Base-by-base conservation (phyloP, 1,140 invertebrate genomes). In the Caerostris extrusa region DNA sequence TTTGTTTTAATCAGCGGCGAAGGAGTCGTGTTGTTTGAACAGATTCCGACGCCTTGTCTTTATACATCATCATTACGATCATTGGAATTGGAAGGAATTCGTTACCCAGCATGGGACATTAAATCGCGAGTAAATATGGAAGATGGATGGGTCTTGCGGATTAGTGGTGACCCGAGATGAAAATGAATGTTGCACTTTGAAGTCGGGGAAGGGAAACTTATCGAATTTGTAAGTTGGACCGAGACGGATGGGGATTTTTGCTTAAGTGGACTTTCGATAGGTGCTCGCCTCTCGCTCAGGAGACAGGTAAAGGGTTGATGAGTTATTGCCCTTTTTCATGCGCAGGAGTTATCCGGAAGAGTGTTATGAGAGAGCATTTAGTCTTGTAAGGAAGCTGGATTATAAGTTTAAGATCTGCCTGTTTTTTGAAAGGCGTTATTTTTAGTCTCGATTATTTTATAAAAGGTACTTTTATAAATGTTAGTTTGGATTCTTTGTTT, bases 21-120 rank as follows among this genome's bases (percentile, higher is more conserved):
- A 17, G 58, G 77, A 58, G 85, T 87, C 57, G 85, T 87, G 85
- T 61, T 87, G 85, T 85, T 85, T 56, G 82, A 93, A 86, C 91
- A 93, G 83, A 93, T 93, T 93, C 90, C 57, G 83, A 86, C 83
- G 61, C 64, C 12, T 19, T 86, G 91, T 93, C 82, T 91, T 83
- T 61, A 93, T 93, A 58, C 91, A 93, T 93, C 91, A 93, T 93
- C 91, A 93, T 93, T 93, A 93, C 91, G 82, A 86, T 93, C 91
- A 93, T 56, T 93, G 83, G 83, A 91, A 91, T 91, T 91, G 90
- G 83, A 64, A 60, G 91, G 55, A 93, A 87, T 90, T 90, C 89
- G 87, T 90, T 90, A 90, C 64, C 17, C 64, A 56, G 56, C 0
- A 10, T 19, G 88, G 55, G 88, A 71, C 88, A 83, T 93, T 93